phyloP scores from a whole-genome alignment of 2,888 invertebrate species.

The Nephrotoma appendiculata region DNA sequence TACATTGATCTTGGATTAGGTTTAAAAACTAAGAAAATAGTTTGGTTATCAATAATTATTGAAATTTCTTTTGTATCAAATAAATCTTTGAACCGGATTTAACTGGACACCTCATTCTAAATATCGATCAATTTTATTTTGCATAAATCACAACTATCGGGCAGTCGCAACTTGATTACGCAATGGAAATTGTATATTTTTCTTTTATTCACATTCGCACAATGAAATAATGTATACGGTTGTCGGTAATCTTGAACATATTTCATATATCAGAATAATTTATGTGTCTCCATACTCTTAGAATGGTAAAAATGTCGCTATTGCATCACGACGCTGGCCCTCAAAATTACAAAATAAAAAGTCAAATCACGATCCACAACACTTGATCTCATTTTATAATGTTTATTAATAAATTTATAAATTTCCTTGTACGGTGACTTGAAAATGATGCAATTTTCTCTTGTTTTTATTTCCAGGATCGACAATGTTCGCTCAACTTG shows the following conservation, averaged over 20 bases:
- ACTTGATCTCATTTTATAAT: neutral
- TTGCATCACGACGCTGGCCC: neutral
- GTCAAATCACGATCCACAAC: neutral
- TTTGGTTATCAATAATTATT: too few relatives aligned
- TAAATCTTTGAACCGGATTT: too few relatives aligned
- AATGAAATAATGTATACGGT: neutral
- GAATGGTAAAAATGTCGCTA: neutral
- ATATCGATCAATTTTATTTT: neutral
- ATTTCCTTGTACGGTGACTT: neutral
- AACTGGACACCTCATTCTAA: neutral
- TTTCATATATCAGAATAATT: neutral
- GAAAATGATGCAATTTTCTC: neutral
- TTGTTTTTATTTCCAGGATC: constrained; percentile 40
- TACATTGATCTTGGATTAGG: too few relatives aligned
- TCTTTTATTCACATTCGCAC: neutral
- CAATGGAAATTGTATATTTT: neutral
- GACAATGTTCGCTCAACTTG: constrained; percentile 59
- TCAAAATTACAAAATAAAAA: neutral
- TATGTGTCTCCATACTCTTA: neutral
- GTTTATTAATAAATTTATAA: neutral
- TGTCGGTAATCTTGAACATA: neutral
- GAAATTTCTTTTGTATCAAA: too few relatives aligned
- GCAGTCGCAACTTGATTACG: neutral
- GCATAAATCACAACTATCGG: neutral
- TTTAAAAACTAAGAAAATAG: too few relatives aligned